Percentiles rank a stretch among this genome's conserved stretches.
These are phyloP conservation scores for Gonioctena quinquepunctata DNA, from an alignment of 1,140 invertebrate species.

Conservation along the genomic window DNA sequence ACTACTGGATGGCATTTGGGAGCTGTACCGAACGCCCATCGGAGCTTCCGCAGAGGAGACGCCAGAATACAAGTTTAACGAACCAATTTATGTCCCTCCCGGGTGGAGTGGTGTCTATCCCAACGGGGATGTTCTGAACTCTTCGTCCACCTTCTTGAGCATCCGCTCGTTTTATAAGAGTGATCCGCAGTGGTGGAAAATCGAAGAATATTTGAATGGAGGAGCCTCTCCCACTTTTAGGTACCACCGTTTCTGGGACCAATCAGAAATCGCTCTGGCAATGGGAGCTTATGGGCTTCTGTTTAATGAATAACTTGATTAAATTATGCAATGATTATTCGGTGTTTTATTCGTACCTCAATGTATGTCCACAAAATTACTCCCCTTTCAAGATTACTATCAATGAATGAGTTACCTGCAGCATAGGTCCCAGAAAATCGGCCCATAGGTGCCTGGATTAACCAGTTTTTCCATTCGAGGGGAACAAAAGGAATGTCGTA, in stretches of 20 bases:
- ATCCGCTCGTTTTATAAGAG: conserved; percentile 30
- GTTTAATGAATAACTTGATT: conserved; percentile 27
- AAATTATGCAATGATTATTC: too few relatives aligned
- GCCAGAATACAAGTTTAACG: conserved; percentile 22
- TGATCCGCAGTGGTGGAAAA: conserved; percentile 25
- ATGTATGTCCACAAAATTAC: too few relatives aligned
- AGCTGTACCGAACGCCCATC: conserved; percentile 11
- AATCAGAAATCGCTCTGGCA: conserved; percentile 27
- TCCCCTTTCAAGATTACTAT: too few relatives aligned
- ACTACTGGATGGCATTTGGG: conserved; percentile 25
- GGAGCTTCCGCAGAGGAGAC: conserved; percentile 24
- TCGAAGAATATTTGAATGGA: conserved; percentile 22
- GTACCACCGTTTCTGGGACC: conserved; percentile 33
- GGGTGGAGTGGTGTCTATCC: conserved; percentile 28
- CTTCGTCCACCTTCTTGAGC: conserved; percentile 24
- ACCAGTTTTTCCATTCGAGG: too few relatives aligned
- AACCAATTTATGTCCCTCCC: conserved; percentile 28
- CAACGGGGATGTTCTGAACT: conserved; percentile 28
- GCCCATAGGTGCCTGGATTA: too few relatives aligned
- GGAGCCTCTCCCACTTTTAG: conserved; percentile 24
- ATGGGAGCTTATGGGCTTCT: conserved; percentile 30
- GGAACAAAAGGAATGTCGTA: too few relatives aligned
- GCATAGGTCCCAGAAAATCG: too few relatives aligned
- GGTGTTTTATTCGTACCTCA: neutral
- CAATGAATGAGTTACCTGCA: too few relatives aligned